Conservation (phyloP, 1,140 invertebrate genomes). For the Cotesia typhae region DNA sequence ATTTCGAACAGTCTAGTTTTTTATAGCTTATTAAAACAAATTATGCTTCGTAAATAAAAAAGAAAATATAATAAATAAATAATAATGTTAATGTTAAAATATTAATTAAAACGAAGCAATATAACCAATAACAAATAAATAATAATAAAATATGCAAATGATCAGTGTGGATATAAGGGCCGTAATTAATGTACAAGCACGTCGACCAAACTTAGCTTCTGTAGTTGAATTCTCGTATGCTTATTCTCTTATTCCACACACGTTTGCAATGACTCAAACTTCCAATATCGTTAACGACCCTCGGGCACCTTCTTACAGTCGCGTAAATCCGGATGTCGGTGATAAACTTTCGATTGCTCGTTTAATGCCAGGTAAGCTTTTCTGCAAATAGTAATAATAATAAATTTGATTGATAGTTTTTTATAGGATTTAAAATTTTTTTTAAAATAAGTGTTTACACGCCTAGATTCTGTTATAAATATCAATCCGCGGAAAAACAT, state of each 20-base stretch:
- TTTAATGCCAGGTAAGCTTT: background rate
- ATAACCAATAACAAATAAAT: background rate
- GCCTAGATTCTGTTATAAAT: too few relatives aligned
- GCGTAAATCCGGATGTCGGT: conserved; percentile 28
- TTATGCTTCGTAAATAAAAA: too few relatives aligned
- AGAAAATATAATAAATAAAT: too few relatives aligned
- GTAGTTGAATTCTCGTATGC: background rate
- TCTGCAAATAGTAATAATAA: too few relatives aligned
- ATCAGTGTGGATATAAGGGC: background rate
- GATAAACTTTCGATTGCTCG: conserved; percentile 27
- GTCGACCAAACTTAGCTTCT: conserved; percentile 4
- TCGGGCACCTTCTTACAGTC: conserved; percentile 6
- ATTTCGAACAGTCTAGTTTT: too few relatives aligned
- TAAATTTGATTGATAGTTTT: too few relatives aligned
- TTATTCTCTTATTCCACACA: too few relatives aligned
- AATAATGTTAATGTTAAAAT: too few relatives aligned
- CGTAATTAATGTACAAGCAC: background rate
- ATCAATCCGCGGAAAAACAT: too few relatives aligned
- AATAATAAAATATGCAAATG: background rate
- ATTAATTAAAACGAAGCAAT: too few relatives aligned
- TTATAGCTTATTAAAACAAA: too few relatives aligned
- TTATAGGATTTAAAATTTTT: background rate
- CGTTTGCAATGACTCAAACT: conserved; percentile 15
- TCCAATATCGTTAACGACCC: conserved; percentile 29
- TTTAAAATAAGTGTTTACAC: background rate